A percentile compares a stretch with the other conserved stretches of the same genome.
phyloP scores from a whole-genome alignment of 2,113 vertebrate genomes.

The Labeo catla region DNA sequence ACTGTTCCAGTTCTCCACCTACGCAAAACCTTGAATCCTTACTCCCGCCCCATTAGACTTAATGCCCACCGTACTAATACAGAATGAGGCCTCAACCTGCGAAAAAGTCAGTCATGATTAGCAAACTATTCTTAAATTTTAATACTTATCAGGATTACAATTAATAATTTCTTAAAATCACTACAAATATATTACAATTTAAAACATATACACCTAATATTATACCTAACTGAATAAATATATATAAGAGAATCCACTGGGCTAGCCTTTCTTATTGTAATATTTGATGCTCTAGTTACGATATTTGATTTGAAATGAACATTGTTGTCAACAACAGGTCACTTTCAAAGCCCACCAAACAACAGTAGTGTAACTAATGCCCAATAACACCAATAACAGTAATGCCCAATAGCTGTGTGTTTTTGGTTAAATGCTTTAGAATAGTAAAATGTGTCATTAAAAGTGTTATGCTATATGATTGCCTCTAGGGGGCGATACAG shows the following conservation, averaged over 20 bases:
- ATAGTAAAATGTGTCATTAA: neutral
- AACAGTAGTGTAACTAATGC: neutral
- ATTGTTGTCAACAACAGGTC: neutral
- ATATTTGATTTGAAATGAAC: neutral
- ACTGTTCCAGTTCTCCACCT: slow-evolving; percentile 50
- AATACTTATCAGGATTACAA: neutral
- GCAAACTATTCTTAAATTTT: neutral
- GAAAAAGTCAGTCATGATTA: slow-evolving; percentile 39
- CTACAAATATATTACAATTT: neutral
- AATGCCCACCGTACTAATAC: slow-evolving; percentile 1
- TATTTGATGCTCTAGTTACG: neutral
- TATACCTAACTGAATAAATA: neutral
- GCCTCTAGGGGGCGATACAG: slow-evolving; percentile 8
- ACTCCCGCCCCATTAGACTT: slow-evolving; percentile 45
- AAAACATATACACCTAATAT: neutral
- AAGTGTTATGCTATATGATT: neutral
- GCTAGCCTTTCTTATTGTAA: neutral
- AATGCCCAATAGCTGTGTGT: neutral
- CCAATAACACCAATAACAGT: neutral
- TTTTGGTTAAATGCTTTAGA: neutral
- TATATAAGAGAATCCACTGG: neutral
- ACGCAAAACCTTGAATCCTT: slow-evolving; percentile 59
- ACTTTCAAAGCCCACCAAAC: neutral
- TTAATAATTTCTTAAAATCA: neutral
- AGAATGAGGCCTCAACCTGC: slow-evolving; percentile 17